These are phyloP conservation scores for Phylloscopus collybita DNA, from an alignment of 2,797 vertebrate genomes.

Conservation along the genomic window DNA sequence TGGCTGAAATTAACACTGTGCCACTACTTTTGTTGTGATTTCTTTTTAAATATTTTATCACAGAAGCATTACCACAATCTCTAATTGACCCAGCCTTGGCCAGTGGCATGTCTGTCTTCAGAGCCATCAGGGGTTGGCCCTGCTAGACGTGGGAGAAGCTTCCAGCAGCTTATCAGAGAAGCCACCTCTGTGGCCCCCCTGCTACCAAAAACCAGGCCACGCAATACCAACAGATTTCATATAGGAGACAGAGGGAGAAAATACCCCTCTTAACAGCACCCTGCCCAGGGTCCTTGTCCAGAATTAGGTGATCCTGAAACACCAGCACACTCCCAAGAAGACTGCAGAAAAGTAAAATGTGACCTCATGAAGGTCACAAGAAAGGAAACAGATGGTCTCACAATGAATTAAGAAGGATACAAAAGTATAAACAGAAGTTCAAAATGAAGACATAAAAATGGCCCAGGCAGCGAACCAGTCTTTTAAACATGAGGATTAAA, in stretches of 20 bases:
- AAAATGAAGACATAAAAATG: background rate
- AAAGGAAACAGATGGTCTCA: background rate
- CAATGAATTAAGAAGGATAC: background rate
- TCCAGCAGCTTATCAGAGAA: background rate
- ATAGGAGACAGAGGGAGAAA: background rate
- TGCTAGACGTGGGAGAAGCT: fast-evolving
- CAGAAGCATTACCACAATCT: fast-evolving
- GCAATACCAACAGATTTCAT: background rate
- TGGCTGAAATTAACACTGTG: background rate
- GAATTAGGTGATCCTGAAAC: background rate
- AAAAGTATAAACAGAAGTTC: background rate
- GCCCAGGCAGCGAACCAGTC: background rate
- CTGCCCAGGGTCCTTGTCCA: background rate
- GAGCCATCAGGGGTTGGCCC: background rate
- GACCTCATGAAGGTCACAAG: background rate
- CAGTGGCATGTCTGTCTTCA: background rate
- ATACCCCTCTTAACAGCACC: background rate
- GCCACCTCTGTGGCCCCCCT: fast-evolving
- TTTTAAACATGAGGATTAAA: background rate
- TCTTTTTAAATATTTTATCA: background rate
- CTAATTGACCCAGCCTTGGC: background rate
- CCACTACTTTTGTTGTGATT: background rate
- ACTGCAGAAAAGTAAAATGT: background rate
- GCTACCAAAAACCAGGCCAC: background rate
- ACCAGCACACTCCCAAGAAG: background rate